A percentile compares a stretch with the other conserved stretches of the same genome.
These are phyloP conservation scores for Actinia tenebrosa DNA, from an alignment of 64 coral and sea anemone species.

Conservation along the genomic window DNA sequence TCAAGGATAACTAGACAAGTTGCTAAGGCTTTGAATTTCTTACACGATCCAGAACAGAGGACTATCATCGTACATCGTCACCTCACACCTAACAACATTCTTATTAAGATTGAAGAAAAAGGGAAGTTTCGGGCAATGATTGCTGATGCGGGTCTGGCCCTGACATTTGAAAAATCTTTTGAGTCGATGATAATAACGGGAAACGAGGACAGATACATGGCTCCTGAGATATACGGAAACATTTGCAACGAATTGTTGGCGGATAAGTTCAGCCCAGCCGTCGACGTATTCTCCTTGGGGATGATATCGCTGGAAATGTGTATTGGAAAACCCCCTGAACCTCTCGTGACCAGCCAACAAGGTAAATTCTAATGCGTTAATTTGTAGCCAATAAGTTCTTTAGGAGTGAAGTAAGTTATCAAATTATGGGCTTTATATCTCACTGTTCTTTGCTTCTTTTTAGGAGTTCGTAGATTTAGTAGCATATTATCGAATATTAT, in stretches of 20 bases:
- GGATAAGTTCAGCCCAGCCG: neutral
- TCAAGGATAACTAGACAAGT: neutral
- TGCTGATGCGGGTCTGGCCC: neutral
- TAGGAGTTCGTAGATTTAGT: no score
- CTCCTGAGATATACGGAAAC: neutral
- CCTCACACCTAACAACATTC: neutral
- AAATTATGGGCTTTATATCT: no score
- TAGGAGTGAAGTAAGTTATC: no score
- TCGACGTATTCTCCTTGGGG: neutral
- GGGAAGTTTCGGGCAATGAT: neutral
- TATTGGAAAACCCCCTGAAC: neutral
- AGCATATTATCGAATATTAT: no score
- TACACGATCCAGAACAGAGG: neutral
- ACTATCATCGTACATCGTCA: neutral
- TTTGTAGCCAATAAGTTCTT: neutral
- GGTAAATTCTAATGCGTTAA: neutral
- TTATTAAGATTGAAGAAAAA: neutral
- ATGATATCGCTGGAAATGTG: neutral
- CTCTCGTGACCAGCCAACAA: neutral
- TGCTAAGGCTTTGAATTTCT: neutral
- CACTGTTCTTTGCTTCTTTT: no score
- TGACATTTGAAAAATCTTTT: neutral
- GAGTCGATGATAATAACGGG: neutral
- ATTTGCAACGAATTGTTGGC: neutral
- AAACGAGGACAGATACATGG: neutral